Evolutionary conservation across 2,797 vertebrate genomes (phyloP), one percentile per base, ranked within the genome.

Genomic region (Clarias pachynema): DNA sequence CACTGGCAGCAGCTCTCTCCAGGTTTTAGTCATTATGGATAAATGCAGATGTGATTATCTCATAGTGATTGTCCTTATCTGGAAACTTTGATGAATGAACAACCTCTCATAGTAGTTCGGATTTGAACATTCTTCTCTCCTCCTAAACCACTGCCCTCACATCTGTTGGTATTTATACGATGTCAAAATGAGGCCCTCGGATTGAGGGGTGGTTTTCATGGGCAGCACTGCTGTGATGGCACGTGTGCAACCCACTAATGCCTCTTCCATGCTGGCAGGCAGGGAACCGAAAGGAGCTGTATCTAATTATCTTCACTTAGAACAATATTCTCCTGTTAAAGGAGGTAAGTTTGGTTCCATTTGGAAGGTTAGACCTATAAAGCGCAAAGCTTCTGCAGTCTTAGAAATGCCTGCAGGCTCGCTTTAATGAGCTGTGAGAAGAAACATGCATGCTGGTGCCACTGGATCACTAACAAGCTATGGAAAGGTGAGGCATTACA

Each of bases 271-370:
- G 79, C 89, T 93, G 83, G 87, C 86, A 5, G 86, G 75, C 69
- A 86, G 89, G 89, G 89, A 91, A 91, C 90, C 87, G 57, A 90
- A 92, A 92, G 14, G 91, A 93, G 92, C 93, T 94, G 92, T 91
- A 91, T 93, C 93, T 92, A 93, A 94, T 95, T 92, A 93, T 26
- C 29, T 70, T 89, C 86, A 77, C 87, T 90, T 83, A 91, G 89
- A 90, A 89, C 81, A 91, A 70, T 93, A 89, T 87, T 87, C 86
- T 89, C 86, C 91, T 92, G 93, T 94, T 94, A 93, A 89, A 91
- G 62, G 88, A 66, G 26, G 91, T 93, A 94, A 93, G 94, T 62
- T 94, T 93, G 93, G 90, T 92, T 90, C 92, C 92, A 93, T 94
- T 95, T 94, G 60, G 90, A 53, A 85, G 91, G 89, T 90, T 88